These are phyloP conservation scores for Brachypalpus laphriformis DNA, from an alignment of 2,888 invertebrate genomes.

Conservation along the genomic window DNA sequence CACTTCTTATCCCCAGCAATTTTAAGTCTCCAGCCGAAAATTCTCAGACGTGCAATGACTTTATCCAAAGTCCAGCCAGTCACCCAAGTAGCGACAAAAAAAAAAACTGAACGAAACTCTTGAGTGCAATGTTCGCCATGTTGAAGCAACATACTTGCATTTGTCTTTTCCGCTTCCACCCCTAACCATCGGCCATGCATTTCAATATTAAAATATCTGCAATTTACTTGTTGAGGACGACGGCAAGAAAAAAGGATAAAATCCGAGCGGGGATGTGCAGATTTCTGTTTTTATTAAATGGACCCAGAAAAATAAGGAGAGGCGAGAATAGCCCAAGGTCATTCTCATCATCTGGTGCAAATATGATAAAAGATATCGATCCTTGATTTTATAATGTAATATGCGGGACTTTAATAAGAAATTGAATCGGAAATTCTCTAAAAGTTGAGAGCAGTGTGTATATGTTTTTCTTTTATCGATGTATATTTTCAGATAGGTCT, in stretches of 20 bases:
- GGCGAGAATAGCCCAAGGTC: constrained; percentile 29
- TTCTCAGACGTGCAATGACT: constrained; percentile 46
- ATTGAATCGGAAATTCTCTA: neutral
- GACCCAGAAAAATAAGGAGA: neutral
- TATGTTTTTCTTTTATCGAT: no score
- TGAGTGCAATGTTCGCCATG: constrained; percentile 40
- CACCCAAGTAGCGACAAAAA: constrained; percentile 26
- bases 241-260: neutral
- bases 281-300: constrained; percentile 25
- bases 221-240: constrained; percentile 49
- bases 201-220: constrained; percentile 42
- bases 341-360: constrained; percentile 1
- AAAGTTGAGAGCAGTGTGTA: no score
- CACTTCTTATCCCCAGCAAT: neutral
- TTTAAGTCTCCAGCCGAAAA: constrained; percentile 9
- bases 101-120: neutral
- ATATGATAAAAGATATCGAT: constrained; percentile 24
- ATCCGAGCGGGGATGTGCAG: neutral
- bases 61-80: constrained; percentile 35
- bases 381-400: neutral
- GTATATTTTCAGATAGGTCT: no score
- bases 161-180: constrained; percentile 1
- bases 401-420: neutral
- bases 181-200: constrained; percentile 20
- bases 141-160: constrained; percentile 18